Base-by-base conservation (phyloP, 1,140 invertebrate species). In the Pogonognathellus flavescens region DNA sequence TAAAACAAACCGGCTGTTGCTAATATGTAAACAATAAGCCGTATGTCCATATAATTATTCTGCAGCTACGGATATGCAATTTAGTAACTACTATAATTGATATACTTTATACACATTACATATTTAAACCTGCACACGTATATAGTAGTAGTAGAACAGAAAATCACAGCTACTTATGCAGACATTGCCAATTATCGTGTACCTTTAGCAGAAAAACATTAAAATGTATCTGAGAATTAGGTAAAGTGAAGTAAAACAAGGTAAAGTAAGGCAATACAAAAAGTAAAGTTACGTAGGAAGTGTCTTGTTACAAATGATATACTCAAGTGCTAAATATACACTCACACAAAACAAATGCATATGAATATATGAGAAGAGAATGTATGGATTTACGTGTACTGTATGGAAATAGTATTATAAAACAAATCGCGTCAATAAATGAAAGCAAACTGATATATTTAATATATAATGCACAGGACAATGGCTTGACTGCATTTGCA, bases 221-320 rank as follows among this genome's bases (percentile, higher is more conserved):
- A 41, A n/a, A 41, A 57, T 57, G 53, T 57, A n/a, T 57, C 53
- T 57, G 70, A 50, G 70, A 76, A 76, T 13, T 76, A 76, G 70
- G 41, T 50, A 50, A 76, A 76, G 41, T 76, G 49, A 76, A 76
- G 31, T 41, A 41, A 41, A 41, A 41, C 31, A 41, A 41, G 31
- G 31, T 41, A 41, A 41, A 41, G 31, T 41, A 41, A 41, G 6
- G 31, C 31, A 41, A 41, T 41, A 41, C 31, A 41, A 41, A 41
- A 41, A 41, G 31, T 41, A 41, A 41, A 41, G 31, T 41, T 41
- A 41, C 6, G 31, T 41, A 41, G n/a, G n/a, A n/a, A n/a, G 31
- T 41, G 31, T 41, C 31, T 41, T 6, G 31, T 41, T 41, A 41
- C 2, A 1, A 41, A 41, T 41, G 1, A 41, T 6, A 41, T 41